Percentiles rank a stretch among this genome's conserved stretches.
Conservation (phyloP, 37 sponge, comb jelly and placozoan genomes). For the Axinella damicornis region DNA sequence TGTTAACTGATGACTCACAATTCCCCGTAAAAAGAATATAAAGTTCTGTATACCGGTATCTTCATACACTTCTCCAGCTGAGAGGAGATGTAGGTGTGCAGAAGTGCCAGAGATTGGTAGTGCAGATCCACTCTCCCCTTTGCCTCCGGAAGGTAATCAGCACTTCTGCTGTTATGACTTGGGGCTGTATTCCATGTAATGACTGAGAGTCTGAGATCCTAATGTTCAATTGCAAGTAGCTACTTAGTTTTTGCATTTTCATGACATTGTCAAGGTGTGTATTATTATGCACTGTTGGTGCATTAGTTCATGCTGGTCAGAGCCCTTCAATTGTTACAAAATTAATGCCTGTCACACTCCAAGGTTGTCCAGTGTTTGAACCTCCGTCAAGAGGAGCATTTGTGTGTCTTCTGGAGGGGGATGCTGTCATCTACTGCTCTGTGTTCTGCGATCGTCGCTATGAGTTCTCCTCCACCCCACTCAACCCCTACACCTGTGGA, state of each 20-base stretch:
- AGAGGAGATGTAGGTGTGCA: constrained; percentile 14
- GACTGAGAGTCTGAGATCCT: too few relatives aligned
- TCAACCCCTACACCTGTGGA: constrained; percentile 51
- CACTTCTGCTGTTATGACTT: background rate
- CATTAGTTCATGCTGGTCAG: too few relatives aligned
- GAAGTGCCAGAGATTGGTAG: background rate
- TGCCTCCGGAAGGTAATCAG: constrained; percentile 23
- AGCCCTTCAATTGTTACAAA: too few relatives aligned
- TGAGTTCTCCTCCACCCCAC: constrained; percentile 34
- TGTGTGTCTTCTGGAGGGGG: constrained; percentile 14
- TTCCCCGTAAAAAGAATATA: too few relatives aligned
- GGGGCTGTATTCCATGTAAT: background rate
- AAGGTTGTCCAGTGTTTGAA: constrained; percentile 37
- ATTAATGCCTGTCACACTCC: too few relatives aligned
- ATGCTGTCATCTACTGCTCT: constrained; percentile 31
- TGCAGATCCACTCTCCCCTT: background rate
- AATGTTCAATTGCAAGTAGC: too few relatives aligned
- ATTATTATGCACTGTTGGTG: too few relatives aligned
- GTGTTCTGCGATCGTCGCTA: constrained; percentile 33
- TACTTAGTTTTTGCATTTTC: too few relatives aligned
- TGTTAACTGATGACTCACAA: too few relatives aligned
- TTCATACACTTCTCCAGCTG: constrained; percentile 13
- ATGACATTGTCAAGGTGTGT: too few relatives aligned
- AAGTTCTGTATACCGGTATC: too few relatives aligned
- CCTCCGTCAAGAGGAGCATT: constrained; percentile 39